These are phyloP conservation scores for Laticauda colubrina DNA, from an alignment of 2,113 vertebrate species.

Conservation along the genomic window DNA sequence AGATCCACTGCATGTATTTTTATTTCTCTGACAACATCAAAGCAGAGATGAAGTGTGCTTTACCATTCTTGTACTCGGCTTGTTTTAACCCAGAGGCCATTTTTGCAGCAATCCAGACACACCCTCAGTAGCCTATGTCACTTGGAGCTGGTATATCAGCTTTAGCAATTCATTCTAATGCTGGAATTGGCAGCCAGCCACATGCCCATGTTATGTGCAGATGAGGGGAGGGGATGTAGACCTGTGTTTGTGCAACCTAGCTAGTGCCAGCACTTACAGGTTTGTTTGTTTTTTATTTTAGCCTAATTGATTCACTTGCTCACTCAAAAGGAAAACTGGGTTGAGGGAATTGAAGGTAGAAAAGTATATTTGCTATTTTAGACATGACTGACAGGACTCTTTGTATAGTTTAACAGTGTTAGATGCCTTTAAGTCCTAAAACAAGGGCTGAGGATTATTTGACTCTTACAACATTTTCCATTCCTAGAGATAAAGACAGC, in stretches of 20 bases:
- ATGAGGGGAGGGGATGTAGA: background rate
- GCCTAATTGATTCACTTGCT: background rate
- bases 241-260: background rate
- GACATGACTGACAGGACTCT: background rate
- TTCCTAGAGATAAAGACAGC: background rate
- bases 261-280: background rate
- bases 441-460: background rate
- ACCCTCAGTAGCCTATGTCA: background rate
- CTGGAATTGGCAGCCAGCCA: conserved; percentile 3
- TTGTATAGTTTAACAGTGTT: background rate
- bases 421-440: background rate
- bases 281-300: background rate
- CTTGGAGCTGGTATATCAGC: background rate
- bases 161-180: conserved; percentile 8
- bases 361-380: background rate
- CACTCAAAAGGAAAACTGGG: background rate
- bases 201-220: background rate
- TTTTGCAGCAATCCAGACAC: background rate
- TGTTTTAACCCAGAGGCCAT: conserved; percentile 15
- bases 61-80: background rate
- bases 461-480: background rate
- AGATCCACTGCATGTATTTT: background rate
- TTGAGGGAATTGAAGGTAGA: background rate
- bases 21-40: background rate
- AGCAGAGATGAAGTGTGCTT: conserved; percentile 10